A percentile compares a stretch with the other conserved stretches of the same genome.
Conservation (phyloP, 2,888 invertebrate species). For the Ceraclea dissimilis region DNA sequence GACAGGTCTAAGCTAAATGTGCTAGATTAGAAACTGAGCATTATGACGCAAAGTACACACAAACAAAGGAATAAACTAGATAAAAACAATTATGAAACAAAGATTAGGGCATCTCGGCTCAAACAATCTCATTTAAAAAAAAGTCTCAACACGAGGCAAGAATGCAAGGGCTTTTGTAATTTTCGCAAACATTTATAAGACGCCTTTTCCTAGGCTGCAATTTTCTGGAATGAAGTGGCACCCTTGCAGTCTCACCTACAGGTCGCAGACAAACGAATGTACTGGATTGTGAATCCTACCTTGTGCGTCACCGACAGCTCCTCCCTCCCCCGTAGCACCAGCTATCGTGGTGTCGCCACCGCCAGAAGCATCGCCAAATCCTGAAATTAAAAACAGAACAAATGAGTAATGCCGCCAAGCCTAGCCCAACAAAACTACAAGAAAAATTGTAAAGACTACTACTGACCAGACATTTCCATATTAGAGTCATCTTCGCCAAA, state of each 20-base stretch:
- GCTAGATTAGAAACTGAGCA: too few relatives aligned
- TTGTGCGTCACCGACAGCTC: slow-evolving; percentile 51
- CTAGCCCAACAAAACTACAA: background rate
- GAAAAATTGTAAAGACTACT: background rate
- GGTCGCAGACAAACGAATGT: too few relatives aligned
- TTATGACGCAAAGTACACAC: too few relatives aligned
- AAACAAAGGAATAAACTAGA: too few relatives aligned
- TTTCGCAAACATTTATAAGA: background rate
- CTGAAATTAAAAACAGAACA: slow-evolving; percentile 28
- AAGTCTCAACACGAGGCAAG: background rate
- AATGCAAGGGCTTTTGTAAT: too few relatives aligned
- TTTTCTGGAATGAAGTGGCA: too few relatives aligned
- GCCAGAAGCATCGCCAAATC: slow-evolving; percentile 44
- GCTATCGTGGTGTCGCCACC: slow-evolving; percentile 47
- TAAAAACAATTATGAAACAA: too few relatives aligned
- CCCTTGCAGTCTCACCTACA: too few relatives aligned
- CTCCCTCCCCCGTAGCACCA: slow-evolving; percentile 43
- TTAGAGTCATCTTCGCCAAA: slow-evolving; percentile 61
- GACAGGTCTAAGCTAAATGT: too few relatives aligned
- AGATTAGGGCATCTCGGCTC: background rate
- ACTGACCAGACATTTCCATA: slow-evolving; percentile 53
- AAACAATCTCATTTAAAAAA: background rate
- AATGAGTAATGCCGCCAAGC: background rate
- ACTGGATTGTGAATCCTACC: slow-evolving; percentile 41
- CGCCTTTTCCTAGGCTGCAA: too few relatives aligned